Evolutionary conservation across 2,797 vertebrate genomes (phyloP), one percentile per base, ranked within the genome.

Genomic region (Gallinago stenura): DNA sequence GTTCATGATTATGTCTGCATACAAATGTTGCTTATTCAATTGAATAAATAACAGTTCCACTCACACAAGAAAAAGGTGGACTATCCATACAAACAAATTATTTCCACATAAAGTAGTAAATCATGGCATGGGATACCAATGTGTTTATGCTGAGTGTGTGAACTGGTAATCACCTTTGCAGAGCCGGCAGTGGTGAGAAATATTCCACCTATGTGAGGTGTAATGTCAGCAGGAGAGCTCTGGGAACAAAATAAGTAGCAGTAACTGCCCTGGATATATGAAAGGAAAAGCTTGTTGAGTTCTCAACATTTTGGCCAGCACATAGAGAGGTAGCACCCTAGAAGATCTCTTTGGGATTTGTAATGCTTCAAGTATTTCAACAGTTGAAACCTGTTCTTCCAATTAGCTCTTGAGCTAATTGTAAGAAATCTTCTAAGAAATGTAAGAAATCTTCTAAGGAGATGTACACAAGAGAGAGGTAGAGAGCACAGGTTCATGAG

Each of bases 1-100:
- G 75, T 89, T 95, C 83, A 56, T 96, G 93, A 96, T 97, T 96
- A 96, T 93, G 86, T 86, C 71, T 92, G 95, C 92, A 97, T 97
- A 97, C 96, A 95, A 97, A 97, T 97, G 81, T 31, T 86, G 82
- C 35, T 94, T 93, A 69, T 80, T 95, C 94, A 95, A 91, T 88
- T 94, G 96, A 95, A 95, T 95, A 93, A 97, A 87, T 81, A 97
- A 65, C 56, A 83, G 77, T 75, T 87, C 54, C 78, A 45, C 16
- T 93, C 3, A 4, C 39, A 81, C 54, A 83, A 84, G 80, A 41
- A 86, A 86, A 84, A 87, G 30, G n/a, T 61, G 31, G 17, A 83
- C 46, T 93, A 20, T 72, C 76, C 61, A 71, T 64, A 89, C 48
- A 78, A 88, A 92, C 72, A 17, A 50, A 26, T 56, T 82, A 84